Base-by-base conservation (phyloP, 2,113 vertebrate species). In the Campylomormyrus numenius region DNA sequence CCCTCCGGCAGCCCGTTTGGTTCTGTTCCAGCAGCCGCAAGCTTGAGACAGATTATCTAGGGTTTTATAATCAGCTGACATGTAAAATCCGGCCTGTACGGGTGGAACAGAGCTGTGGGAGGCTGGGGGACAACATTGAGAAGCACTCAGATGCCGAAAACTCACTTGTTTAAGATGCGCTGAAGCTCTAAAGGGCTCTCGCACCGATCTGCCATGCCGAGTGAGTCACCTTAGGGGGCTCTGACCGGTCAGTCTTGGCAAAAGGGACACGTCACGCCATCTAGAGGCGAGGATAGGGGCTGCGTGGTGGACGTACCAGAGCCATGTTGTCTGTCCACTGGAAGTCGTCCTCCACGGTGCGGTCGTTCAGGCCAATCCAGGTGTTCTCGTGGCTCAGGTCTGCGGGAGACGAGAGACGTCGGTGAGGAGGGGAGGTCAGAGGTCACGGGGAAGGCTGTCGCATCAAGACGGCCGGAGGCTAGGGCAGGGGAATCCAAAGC, bases 341-440 rank as follows among this genome's bases (percentile, higher is more conserved):
- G 94, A 99, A 99, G 89, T 99, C 98, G 39, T 98, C 96, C 93
- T 99, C 98, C 93, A 99, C 98, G 0, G 97, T 99, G n/a, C 98
- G 94, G 93, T 99, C 98, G 0, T 99, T 99, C 58, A 99, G 94
- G 31, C 98, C 98, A 0, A 99, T 97, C 98, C 98, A 99, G 0
- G 97, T 97, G 94, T 99, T 99, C 91, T 99, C 98, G 0, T 97
- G 98, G 74, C 98, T 98, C 3, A 99, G 96, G 27, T 97, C 98
- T 99, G 92, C 1, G 0, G 39, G 83, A 24, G 39, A 24, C 4
- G 7, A 24, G 58, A 66, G 8, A 66, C 0, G 58, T 31, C 27
- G 19, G n/a, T 31, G n/a, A 70, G n/a, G 62, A 66, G n/a, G 62
- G n/a, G 62, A 66, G 62, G 62, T 70, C n/a, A 27, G 31, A 31